These are phyloP conservation scores for Morpho helenor DNA, from an alignment of 2,888 invertebrate species.

Conservation along the genomic window DNA sequence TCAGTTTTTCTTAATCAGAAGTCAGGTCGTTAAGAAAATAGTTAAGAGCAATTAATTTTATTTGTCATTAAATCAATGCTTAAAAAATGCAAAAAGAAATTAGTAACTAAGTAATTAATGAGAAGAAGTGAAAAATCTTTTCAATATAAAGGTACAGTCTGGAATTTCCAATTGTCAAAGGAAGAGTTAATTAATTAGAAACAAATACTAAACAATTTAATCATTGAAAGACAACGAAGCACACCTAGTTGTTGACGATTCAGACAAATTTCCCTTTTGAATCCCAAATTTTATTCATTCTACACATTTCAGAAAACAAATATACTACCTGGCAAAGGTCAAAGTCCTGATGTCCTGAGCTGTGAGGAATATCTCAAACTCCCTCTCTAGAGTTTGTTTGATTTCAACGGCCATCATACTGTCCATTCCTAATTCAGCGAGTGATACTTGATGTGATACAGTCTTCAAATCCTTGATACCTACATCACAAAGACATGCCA, in stretches of 20 bases:
- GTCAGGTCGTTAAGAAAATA: background rate
- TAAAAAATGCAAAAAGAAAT: too few relatives aligned
- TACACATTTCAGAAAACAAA: background rate
- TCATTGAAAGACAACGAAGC: too few relatives aligned
- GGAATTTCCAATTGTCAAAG: too few relatives aligned
- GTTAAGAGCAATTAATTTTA: background rate
- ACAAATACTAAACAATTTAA: too few relatives aligned
- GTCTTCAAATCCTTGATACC: constrained; percentile 12
- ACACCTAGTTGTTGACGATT: too few relatives aligned
- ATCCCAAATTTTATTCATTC: too few relatives aligned
- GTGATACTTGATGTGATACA: constrained; percentile 72
- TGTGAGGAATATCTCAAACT: constrained; percentile 91
- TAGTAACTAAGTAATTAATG: too few relatives aligned
- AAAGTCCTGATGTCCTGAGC: constrained; percentile 91
- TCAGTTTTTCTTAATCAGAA: background rate
- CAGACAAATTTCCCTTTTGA: too few relatives aligned
- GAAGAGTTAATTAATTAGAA: too few relatives aligned
- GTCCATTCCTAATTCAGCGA: constrained; percentile 97
- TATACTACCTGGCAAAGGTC: constrained; percentile 82
- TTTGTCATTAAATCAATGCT: background rate
- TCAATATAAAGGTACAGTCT: too few relatives aligned
- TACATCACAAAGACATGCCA: background rate
- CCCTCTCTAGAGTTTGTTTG: constrained; percentile 93
- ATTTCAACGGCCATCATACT: constrained; percentile 98
- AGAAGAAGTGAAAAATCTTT: too few relatives aligned